A percentile compares a stretch with the other conserved stretches of the same genome.
phyloP scores from a whole-genome alignment of 1,140 invertebrate species.

The Notospermus geniculatus region DNA sequence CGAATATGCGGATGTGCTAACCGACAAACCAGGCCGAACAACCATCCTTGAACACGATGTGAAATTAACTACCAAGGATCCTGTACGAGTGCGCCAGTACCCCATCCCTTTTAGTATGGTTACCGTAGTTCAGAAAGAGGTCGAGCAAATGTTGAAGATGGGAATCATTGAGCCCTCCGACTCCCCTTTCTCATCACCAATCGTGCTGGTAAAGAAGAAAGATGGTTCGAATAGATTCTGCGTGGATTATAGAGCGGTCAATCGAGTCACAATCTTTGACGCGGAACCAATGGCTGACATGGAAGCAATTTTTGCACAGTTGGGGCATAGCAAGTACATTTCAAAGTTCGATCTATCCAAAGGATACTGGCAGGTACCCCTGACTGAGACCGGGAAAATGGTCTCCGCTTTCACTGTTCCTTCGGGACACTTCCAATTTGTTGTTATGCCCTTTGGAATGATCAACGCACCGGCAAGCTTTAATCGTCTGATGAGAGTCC shows the following conservation, averaged over 20 bases:
- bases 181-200: slow-evolving; percentile 58
- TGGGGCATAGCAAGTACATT: neutral
- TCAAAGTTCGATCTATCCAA: slow-evolving; percentile 1
- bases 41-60: slow-evolving; percentile 14
- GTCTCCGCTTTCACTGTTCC: neutral
- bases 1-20: slow-evolving; percentile 11
- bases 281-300: slow-evolving; percentile 21
- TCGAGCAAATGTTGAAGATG: slow-evolving; percentile 36
- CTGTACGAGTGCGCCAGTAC: slow-evolving; percentile 15
- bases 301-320: slow-evolving; percentile 22
- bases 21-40: slow-evolving; percentile 20
- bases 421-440: neutral
- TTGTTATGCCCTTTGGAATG: neutral
- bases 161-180: slow-evolving; percentile 47
- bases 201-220: slow-evolving; percentile 57
- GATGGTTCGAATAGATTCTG: slow-evolving; percentile 57
- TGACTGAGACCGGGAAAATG: neutral
- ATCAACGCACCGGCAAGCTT: neutral
- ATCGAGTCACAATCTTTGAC: slow-evolving; percentile 25
- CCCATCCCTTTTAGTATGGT: slow-evolving; percentile 46
- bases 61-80: neutral
- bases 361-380: neutral
- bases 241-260: slow-evolving; percentile 55
- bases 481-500: neutral
- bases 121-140: slow-evolving; percentile 41